phyloP scores from a whole-genome alignment of 2,888 invertebrate genomes.

The Pristionchus maxplancki region DNA sequence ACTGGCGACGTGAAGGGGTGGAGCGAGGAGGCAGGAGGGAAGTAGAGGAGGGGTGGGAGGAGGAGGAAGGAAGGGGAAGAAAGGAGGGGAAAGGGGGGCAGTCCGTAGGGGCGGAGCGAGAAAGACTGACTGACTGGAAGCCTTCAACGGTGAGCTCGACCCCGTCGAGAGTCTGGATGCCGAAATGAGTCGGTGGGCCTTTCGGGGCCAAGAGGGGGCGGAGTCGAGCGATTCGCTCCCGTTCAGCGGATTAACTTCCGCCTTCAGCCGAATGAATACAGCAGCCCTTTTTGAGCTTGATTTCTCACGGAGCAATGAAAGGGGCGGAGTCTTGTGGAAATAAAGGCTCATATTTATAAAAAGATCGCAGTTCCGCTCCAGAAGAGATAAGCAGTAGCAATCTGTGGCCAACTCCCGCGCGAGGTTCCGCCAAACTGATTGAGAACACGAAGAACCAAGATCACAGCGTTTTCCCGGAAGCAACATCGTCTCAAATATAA shows the following conservation, averaged over 20 bases:
- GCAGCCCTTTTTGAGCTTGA: background rate
- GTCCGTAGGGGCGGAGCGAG: constrained; percentile 9
- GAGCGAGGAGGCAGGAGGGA: background rate
- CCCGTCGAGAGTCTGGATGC: background rate
- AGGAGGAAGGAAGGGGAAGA: background rate
- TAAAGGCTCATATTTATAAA: background rate
- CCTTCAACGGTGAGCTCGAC: background rate
- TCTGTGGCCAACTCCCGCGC: background rate
- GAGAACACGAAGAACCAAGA: background rate
- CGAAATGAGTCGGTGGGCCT: background rate
- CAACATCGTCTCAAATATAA: background rate
- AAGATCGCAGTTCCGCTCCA: background rate
- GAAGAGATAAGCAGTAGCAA: background rate
- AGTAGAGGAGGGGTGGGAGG: background rate
- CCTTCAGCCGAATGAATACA: background rate
- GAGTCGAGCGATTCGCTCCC: background rate
- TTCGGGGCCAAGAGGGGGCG: background rate
- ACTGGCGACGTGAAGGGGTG: constrained; percentile 18
- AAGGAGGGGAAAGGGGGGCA: background rate
- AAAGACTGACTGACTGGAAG: background rate
- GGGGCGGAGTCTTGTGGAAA: background rate
- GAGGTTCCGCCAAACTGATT: background rate
- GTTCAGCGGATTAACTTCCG: background rate
- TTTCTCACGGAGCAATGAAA: background rate
- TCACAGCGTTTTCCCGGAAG: background rate